phyloP scores from a whole-genome alignment of 1,140 invertebrate species.

The Drosophila setifemur region DNA sequence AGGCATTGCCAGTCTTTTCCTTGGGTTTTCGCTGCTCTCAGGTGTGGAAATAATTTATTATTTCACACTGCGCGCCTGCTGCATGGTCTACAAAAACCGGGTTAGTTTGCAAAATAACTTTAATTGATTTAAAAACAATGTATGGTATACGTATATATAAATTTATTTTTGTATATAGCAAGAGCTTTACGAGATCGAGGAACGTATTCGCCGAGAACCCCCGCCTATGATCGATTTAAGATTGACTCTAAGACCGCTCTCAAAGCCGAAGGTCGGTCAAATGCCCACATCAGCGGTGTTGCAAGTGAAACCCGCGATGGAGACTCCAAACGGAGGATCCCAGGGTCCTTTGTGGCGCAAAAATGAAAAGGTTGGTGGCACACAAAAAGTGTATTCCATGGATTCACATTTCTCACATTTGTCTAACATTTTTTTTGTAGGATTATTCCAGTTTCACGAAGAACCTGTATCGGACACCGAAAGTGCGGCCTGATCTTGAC shows the following conservation, averaged over 20 bases:
- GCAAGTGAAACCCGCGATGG: slow-evolving; percentile 38
- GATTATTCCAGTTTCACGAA: slow-evolving; percentile 58
- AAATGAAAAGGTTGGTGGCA: slow-evolving; percentile 47
- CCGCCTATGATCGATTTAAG: slow-evolving; percentile 69
- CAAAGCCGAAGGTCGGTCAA: background rate
- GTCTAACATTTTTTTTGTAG: slow-evolving; percentile 17
- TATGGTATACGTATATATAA: background rate
- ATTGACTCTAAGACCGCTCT: slow-evolving; percentile 48
- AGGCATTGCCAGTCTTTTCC: slow-evolving; percentile 88
- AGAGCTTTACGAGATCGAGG: slow-evolving; percentile 76
- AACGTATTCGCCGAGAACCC: slow-evolving; percentile 63
- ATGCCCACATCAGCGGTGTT: slow-evolving; percentile 28
- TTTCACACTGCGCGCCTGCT: slow-evolving; percentile 87
- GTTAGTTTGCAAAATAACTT: slow-evolving; percentile 24
- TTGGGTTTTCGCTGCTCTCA: slow-evolving; percentile 89
- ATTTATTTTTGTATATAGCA: slow-evolving; percentile 35
- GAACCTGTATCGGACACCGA: slow-evolving; percentile 58
- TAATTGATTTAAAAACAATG: no score
- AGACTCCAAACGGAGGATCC: background rate
- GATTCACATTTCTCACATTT: background rate
- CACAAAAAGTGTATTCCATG: background rate
- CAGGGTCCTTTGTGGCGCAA: slow-evolving; percentile 12
- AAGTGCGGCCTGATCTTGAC: slow-evolving; percentile 49
- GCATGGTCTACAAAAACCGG: slow-evolving; percentile 84
- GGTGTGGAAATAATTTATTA: slow-evolving; percentile 89